Evolutionary conservation across 1,140 invertebrate species (phyloP).

Genomic region (Trachymyrmex cornetzi): DNA sequence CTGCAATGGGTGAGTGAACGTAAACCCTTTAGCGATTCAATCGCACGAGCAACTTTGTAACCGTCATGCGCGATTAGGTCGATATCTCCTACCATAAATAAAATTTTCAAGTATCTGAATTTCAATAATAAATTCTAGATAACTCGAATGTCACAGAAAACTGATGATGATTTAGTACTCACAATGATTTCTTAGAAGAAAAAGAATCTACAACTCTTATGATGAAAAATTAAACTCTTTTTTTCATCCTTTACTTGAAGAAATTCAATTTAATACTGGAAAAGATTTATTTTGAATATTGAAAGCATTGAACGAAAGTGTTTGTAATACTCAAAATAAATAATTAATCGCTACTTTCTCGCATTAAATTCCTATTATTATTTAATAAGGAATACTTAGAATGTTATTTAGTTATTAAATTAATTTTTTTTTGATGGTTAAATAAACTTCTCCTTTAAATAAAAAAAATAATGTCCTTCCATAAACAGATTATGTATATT

Average conservation of each 20-base stretch:
- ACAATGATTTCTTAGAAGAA: background rate
- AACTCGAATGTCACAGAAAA: background rate
- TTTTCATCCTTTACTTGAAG: background rate
- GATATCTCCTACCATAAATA: too few relatives aligned
- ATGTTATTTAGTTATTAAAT: background rate
- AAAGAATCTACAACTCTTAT: background rate
- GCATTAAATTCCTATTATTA: too few relatives aligned
- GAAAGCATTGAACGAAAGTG: too few relatives aligned
- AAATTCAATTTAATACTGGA: too few relatives aligned
- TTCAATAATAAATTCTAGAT: too few relatives aligned
- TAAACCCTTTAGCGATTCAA: conserved; percentile 1
- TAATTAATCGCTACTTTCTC: too few relatives aligned
- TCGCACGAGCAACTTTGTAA: background rate
- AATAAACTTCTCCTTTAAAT: background rate
- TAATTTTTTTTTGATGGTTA: background rate
- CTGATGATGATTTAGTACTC: background rate
- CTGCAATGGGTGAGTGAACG: conserved; percentile 94
- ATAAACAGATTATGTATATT: background rate
- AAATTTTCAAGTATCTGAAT: background rate
- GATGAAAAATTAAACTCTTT: background rate
- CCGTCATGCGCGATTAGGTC: background rate
- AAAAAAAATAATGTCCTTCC: background rate
- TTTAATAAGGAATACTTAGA: too few relatives aligned
- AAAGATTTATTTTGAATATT: too few relatives aligned
- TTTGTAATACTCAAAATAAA: too few relatives aligned